Conservation (phyloP, 1,140 invertebrate genomes). For the Aphelenchoides fujianensis region DNA sequence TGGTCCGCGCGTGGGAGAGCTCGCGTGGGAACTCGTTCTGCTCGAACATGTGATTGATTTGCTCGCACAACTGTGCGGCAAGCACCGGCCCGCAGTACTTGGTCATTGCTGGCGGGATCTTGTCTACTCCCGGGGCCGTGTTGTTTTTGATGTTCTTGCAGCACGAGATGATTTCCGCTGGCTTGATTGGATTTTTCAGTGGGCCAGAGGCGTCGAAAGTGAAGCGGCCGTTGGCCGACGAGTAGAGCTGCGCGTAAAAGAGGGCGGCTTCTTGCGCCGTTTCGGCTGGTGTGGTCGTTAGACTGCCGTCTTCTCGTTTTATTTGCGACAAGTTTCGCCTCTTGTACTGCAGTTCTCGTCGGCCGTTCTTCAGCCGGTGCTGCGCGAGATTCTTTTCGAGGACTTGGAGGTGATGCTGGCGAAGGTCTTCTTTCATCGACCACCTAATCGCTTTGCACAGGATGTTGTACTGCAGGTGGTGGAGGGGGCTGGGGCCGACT, state of each 20-base stretch:
- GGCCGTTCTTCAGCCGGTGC: neutral
- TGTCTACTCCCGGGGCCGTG: neutral
- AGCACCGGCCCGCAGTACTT: conserved; percentile 18
- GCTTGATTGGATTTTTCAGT: conserved; percentile 9
- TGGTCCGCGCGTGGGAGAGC: conserved; percentile 21
- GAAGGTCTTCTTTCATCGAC: neutral
- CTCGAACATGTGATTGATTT: conserved; percentile 19
- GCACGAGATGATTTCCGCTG: neutral
- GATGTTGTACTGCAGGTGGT: neutral
- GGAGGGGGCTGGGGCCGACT: neutral
- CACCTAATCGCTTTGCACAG: neutral
- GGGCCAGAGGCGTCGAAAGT: neutral
- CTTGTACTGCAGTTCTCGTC: neutral
- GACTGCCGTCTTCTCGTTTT: neutral
- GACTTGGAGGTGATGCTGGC: neutral
- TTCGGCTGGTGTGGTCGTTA: neutral
- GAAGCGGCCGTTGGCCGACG: neutral
- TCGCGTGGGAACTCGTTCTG: conserved; percentile 10
- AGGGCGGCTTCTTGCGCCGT: neutral
- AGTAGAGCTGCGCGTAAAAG: neutral
- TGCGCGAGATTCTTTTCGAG: neutral
- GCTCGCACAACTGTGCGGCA: conserved; percentile 10
- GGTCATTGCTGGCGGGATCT: neutral
- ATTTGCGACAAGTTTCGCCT: neutral
- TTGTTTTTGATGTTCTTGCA: neutral